These are phyloP conservation scores for Orchestes rusci DNA, from an alignment of 2,888 invertebrate species.

Conservation along the genomic window DNA sequence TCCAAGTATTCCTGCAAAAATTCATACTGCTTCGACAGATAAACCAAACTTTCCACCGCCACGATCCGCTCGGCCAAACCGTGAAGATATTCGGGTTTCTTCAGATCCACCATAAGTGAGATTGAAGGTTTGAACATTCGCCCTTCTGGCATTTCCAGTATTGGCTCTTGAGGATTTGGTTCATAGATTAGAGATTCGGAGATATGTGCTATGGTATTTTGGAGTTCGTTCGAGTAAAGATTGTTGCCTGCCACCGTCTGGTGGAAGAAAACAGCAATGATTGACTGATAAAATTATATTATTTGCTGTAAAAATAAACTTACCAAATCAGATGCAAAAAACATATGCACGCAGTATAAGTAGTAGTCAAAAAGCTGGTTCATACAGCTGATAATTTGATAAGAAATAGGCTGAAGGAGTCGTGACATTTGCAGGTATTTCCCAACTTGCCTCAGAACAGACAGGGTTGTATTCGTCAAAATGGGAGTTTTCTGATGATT, in stretches of 20 bases:
- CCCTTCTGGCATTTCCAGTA: slow-evolving; percentile 36
- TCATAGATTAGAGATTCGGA: slow-evolving; percentile 60
- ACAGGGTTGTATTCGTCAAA: slow-evolving; percentile 87
- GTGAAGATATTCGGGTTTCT: slow-evolving; percentile 64
- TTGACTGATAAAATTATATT: neutral
- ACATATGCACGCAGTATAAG: slow-evolving; percentile 78
- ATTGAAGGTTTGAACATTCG: slow-evolving; percentile 48
- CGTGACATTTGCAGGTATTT: slow-evolving; percentile 91
- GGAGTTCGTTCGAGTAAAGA: slow-evolving; percentile 62
- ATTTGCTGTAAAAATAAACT: slow-evolving; percentile 36
- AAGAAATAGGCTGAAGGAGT: slow-evolving; percentile 80
- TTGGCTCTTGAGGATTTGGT: slow-evolving; percentile 31
- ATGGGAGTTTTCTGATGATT: slow-evolving; percentile 47
- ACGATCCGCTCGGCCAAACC: slow-evolving; percentile 83
- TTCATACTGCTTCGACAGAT: slow-evolving; percentile 82
- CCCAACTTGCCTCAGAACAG: slow-evolving; percentile 81
- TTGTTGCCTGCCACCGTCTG: slow-evolving; percentile 47
- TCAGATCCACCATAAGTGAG: slow-evolving; percentile 60
- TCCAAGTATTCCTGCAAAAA: slow-evolving; percentile 79
- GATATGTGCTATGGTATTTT: slow-evolving; percentile 68
- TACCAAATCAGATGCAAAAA: slow-evolving; percentile 74
- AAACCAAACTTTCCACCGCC: slow-evolving; percentile 87
- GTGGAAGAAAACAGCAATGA: too few relatives aligned
- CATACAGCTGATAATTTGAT: slow-evolving; percentile 86
- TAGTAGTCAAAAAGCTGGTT: slow-evolving; percentile 92